Conservation (phyloP, 2,113 vertebrate species). For the Machaerirhynchus nigripectus region DNA sequence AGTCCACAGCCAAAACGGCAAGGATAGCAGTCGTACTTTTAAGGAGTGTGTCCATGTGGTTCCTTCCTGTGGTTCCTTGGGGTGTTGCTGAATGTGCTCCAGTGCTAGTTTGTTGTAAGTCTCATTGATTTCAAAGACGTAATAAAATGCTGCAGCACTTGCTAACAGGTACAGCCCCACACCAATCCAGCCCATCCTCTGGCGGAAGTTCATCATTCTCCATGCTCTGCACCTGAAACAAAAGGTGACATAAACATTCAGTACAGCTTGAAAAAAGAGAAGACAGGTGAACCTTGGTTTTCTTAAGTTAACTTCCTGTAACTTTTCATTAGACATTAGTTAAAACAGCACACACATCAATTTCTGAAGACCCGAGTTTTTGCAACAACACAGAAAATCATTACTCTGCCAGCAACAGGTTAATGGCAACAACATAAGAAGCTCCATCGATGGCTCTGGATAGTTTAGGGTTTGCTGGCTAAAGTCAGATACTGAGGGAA, state of each 20-base stretch:
- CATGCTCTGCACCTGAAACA: constrained; percentile 85
- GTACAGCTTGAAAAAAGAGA: not conserved
- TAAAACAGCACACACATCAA: not conserved
- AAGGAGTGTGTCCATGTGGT: constrained; percentile 76
- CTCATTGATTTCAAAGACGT: constrained; percentile 92
- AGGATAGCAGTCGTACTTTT: constrained; percentile 80
- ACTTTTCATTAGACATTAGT: not conserved
- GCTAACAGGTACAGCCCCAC: constrained; percentile 88
- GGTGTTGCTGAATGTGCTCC: constrained; percentile 82
- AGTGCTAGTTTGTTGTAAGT: constrained; percentile 87
- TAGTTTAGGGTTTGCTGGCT: not conserved
- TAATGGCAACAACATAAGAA: not conserved
- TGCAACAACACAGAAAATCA: not conserved
- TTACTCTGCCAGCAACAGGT: not conserved
- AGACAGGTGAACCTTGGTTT: not conserved
- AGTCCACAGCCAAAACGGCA: constrained; percentile 93
- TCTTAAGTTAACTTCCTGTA: fast-evolving
- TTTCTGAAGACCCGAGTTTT: not conserved
- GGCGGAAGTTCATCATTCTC: constrained; percentile 99
- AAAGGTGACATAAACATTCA: not conserved
- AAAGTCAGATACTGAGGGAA: not conserved
- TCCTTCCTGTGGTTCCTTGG: constrained; percentile 73
- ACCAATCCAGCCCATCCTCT: constrained; percentile 96
- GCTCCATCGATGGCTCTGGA: not conserved
- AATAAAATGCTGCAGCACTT: constrained; percentile 86